Evolutionary conservation across 2,113 vertebrate genomes (phyloP), one percentile per base, ranked within the genome.

Genomic region (Chaenocephalus aceratus): DNA sequence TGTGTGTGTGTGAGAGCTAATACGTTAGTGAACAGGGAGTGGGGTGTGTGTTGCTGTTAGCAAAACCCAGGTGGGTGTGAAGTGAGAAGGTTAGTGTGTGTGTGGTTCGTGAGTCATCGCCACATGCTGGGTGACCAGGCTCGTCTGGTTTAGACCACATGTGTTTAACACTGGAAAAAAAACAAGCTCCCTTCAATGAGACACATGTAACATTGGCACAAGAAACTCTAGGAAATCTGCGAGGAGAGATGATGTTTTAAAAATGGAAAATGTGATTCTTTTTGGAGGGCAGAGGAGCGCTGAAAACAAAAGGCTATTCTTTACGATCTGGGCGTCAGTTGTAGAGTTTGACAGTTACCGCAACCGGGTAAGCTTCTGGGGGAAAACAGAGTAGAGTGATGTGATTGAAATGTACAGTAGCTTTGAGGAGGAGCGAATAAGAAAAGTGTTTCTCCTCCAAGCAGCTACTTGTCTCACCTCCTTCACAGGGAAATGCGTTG

Each of bases 41-140:
- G 4, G 54, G 9, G 14, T 0, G 13, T 2, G 58, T 10, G 14
- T 62, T 41, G 36, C 36, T 41, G 36, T 41, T 41, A 7, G 44
- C 72, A 79, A 73, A 86, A 67, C 54, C 82, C 86, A 92, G 86
- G 86, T 91, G 85, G 77, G 72, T 62, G 72, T 77, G 81, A 82
- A 69, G 74, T 66, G 71, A 67, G 68, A 34, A 18, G 57, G 11
- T 36, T 26, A n/a, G 54, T 4, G 30, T 21, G 30, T 63, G 59
- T 5, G 59, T 65, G 73, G 80, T 67, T 60, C 6, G 21, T 94
- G 93, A 93, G 89, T 94, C 92, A 95, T 79, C 18, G 15, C 79
- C 86, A 85, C 92, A 91, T 89, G 91, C 92, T 93, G 88, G 49
- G 91, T 90, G 73, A 89, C 74, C 76, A 59, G 82, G 79, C 77